Evolutionary conservation across 1,140 invertebrate genomes (phyloP), one percentile per base, ranked within the genome.

Genomic region (Nasonia longicornis): DNA sequence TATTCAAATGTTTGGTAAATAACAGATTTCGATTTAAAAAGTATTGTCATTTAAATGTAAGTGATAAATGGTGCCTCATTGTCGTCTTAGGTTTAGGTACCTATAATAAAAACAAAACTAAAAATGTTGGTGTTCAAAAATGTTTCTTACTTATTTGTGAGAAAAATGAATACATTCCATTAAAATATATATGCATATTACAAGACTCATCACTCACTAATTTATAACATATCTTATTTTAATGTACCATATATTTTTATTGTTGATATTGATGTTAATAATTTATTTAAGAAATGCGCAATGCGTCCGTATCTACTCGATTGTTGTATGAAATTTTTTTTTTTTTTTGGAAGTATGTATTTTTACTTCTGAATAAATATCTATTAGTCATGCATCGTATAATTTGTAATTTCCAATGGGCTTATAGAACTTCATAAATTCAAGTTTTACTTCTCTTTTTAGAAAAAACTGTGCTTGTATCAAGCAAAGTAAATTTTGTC

Each of bases 11-110:
- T 20, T 58, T 58, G 16, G 16, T 6, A 8, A 20, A 58, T n/a
- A 16, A n/a, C 20, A 52, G n/a, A 20, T n/a, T 3, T 3, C n/a
- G 3, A 58, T 58, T 58, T 14, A n/a, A n/a, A 58, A 20, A 58
- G 16, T 58, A 58, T 58, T 58, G 3, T 58, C 20, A 58, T 58
- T 7, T 20, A n/a, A 58, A 42, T 63, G 35, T 80, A 64, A 80
- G 75, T 71, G 31, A 80, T 52, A 66, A 76, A 73, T 77, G 35
- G 78, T 84, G 29, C 74, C 74, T 77, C 74, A 67, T 77, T 77
- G 42, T 66, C 66, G 66, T 26, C 3, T 22, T 22, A 77, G 66
- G 3, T 42, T 77, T 66, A 20, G 73, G 20, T 75, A 63, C 8
- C 52, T n/a, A 58, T 35, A 75, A n/a, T 35, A 63, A 38, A 52